Evolutionary conservation across 2,888 invertebrate species (phyloP).

Genomic region (Tetanocera ferruginea): DNA sequence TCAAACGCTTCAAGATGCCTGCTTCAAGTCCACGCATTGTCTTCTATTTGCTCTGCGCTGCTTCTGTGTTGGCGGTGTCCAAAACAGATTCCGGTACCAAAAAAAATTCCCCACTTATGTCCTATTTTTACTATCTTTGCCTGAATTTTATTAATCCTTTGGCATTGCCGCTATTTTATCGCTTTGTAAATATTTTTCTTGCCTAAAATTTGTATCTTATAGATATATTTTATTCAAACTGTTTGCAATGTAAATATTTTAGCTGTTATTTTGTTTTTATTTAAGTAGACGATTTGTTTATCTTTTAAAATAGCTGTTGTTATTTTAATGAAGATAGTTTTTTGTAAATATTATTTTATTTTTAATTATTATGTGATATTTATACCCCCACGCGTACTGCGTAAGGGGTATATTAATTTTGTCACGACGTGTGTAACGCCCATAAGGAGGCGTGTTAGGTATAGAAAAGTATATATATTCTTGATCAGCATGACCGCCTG

Average conservation of each 20-base stretch:
- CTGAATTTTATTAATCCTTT: constrained; percentile 65
- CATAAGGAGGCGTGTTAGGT: too few relatives aligned
- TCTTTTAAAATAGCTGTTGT: not conserved
- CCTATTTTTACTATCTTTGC: constrained; percentile 64
- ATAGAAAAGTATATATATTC: too few relatives aligned
- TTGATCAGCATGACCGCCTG: too few relatives aligned
- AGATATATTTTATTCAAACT: too few relatives aligned
- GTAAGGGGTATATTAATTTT: too few relatives aligned
- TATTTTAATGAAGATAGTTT: not conserved
- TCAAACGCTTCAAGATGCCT: constrained; percentile 43
- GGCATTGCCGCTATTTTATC: constrained; percentile 63
- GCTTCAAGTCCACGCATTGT: constrained; percentile 61
- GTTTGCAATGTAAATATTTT: too few relatives aligned
- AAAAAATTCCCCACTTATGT: constrained; percentile 56
- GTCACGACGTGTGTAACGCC: too few relatives aligned
- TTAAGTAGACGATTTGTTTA: not conserved
- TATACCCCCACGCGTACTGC: too few relatives aligned
- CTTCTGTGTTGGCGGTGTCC: constrained; percentile 61
- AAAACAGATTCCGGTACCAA: constrained; percentile 64
- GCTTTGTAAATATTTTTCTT: constrained; percentile 60
- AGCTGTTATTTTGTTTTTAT: not conserved
- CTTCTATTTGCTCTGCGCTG: constrained; percentile 63
- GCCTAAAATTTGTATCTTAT: constrained; percentile 45
- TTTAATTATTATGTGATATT: too few relatives aligned
- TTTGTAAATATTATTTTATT: not conserved